Conservation (phyloP, 2,888 invertebrate genomes). For the Campoplex nolae region DNA sequence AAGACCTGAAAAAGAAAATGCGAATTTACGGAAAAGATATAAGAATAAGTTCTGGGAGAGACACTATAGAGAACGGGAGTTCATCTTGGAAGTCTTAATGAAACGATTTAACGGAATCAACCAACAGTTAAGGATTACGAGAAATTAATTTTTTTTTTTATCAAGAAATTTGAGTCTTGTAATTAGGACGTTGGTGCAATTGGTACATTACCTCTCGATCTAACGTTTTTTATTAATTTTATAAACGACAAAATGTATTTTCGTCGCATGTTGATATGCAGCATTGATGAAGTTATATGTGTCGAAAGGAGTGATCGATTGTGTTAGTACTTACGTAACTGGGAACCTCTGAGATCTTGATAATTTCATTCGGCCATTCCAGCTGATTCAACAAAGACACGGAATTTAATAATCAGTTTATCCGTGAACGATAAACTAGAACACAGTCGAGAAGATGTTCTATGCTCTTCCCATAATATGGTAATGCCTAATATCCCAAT, state of each 20-base stretch:
- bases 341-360: background rate
- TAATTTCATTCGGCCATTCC: conserved; percentile 1
- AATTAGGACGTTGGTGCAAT: background rate
- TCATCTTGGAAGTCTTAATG: background rate
- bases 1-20: conserved; percentile 12
- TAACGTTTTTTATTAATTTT: background rate
- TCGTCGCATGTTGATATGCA: background rate
- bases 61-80: background rate
- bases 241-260: conserved; percentile 12
- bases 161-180: background rate
- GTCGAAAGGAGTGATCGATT: background rate
- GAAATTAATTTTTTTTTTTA: conserved; percentile 1
- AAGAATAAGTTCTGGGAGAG: background rate
- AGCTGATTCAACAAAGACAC: conserved; percentile 22
- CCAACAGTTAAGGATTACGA: background rate
- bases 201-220: background rate
- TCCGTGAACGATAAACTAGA: conserved; percentile 8
- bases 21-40: background rate
- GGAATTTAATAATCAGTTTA: conserved; percentile 63
- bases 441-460: background rate
- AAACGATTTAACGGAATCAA: conserved; percentile 23
- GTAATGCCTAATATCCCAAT: conserved; percentile 27
- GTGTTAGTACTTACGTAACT: background rate
- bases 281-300: too few species aligned
- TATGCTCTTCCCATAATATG: conserved; percentile 25